Evolutionary conservation across 2,888 invertebrate species (phyloP), one percentile per base, ranked within the genome.

Genomic region (Syrista parreyssii): DNA sequence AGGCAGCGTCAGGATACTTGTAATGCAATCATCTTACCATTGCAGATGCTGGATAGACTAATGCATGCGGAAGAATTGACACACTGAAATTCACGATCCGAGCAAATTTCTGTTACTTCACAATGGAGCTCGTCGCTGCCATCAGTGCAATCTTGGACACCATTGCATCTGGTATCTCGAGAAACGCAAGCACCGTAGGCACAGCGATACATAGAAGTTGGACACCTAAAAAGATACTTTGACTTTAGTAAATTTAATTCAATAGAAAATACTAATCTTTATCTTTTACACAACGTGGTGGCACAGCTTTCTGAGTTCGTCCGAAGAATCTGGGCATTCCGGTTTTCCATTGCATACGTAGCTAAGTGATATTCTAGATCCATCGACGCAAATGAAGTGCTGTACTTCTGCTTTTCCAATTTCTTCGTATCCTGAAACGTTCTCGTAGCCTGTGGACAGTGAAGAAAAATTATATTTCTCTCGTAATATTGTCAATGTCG

Each of bases 281-380:
- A 9, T 55, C 55, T 23, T 4, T 83, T 80, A 88, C 88, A 84
- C 77, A 11, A 87, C 73, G 68, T 85, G 87, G 78, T 84, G 84
- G 71, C 88, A 88, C 15, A 89, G 78, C 76, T 85, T 85, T 68
- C 75, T 78, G 12, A 93, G 92, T 90, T 95, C 95, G 89, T 95
- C 95, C 23, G 94, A 94, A 23, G 92, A 92, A 90, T 95, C 95
- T 0, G 92, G 89, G 86, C 95, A 95, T 79, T 95, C 92, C 0
- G 85, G 68, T 4, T 88, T 88, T 0, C 92, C 93, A 87, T 95
- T 93, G 85, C 95, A 95, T 4, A 94, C 92, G 75, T 92, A 87
- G 1, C 85, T 82, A 0, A 94, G 83, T 23, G 91, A 84, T 71
- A 95, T 90, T 75, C 82, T 78, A 9, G 83, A 79, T 4, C 88